These are phyloP conservation scores for Labroides dimidiatus DNA, from an alignment of 2,797 vertebrate species.

Conservation along the genomic window DNA sequence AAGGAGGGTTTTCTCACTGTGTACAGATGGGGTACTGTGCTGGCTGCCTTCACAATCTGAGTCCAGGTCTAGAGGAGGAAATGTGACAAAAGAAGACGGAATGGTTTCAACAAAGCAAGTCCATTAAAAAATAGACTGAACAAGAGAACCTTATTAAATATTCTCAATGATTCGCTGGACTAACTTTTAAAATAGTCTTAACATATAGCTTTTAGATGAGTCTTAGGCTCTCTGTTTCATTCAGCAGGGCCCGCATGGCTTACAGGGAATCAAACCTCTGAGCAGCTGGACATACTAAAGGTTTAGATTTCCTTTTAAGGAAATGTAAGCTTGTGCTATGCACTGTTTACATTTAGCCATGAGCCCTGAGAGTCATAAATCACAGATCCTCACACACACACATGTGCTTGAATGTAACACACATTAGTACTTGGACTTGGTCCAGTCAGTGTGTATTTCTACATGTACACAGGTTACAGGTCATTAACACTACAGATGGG, in stretches of 20 bases:
- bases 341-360: background rate
- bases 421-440: background rate
- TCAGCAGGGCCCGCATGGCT: too few relatives aligned
- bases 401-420: background rate
- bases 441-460: too few relatives aligned
- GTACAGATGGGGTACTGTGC: constrained; percentile 87
- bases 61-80: constrained; percentile 80
- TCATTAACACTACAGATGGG: too few relatives aligned
- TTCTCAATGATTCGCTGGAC: too few relatives aligned
- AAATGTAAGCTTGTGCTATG: background rate
- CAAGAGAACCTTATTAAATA: too few relatives aligned
- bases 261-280: background rate
- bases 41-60: constrained; percentile 93
- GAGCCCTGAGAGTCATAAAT: background rate
- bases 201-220: background rate
- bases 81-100: background rate
- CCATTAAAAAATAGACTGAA: too few relatives aligned
- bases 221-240: too few relatives aligned
- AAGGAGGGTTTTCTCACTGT: constrained; percentile 90
- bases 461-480: too few relatives aligned
- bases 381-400: background rate
- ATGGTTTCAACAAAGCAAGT: background rate
- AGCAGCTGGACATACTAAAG: background rate
- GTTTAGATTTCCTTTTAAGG: background rate
- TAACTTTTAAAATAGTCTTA: background rate